Evolutionary conservation across 2,113 vertebrate species (phyloP), one percentile per base, ranked within the genome.

Genomic region (Larimichthys crocea): DNA sequence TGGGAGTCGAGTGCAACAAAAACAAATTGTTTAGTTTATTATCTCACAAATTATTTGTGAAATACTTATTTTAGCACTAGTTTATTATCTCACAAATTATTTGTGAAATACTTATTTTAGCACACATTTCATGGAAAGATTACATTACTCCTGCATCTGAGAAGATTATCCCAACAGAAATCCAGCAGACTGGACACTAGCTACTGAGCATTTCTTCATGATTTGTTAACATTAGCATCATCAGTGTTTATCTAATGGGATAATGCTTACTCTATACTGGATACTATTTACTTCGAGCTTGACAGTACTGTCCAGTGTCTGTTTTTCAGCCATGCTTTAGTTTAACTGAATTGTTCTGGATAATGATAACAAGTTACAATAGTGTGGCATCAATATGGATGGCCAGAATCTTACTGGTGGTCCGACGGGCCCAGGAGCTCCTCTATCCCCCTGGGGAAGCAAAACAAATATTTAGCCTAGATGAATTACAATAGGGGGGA

Each of bases 401-500:
- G 55, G 53, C 8, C 52, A 71, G 53, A 40, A 84, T 96, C 98
- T 98, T 96, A 99, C 98, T 86, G 98, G 97, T 91, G 96, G 96
- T 91, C 98, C 98, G 62, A 94, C 94, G 80, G 96, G 95, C 92
- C 98, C 98, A 52, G 97, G 96, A 88, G 96, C 95, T 31, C 98
- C 98, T 96, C 96, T 93, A 42, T 98, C 96, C 4, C 98, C 98
- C 98, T 99, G 88, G 62, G 95, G 96, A 89, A 93, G 77, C 63
- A 92, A 91, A 92, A 90, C 88, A 92, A 94, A 94, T 90, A 92
- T 92, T 92, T 80, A 87, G 64, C 52, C 93, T 80, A 91, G 87
- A 91, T 82, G 72, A 88, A 85, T 92, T 88, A 92, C 88, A 92
- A 86, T 87, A 62, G 77, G 55, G 76, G 75, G 57, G 60, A 49